Evolutionary conservation across 1,140 invertebrate genomes (phyloP).

Genomic region (Rhagoletis pomonella): DNA sequence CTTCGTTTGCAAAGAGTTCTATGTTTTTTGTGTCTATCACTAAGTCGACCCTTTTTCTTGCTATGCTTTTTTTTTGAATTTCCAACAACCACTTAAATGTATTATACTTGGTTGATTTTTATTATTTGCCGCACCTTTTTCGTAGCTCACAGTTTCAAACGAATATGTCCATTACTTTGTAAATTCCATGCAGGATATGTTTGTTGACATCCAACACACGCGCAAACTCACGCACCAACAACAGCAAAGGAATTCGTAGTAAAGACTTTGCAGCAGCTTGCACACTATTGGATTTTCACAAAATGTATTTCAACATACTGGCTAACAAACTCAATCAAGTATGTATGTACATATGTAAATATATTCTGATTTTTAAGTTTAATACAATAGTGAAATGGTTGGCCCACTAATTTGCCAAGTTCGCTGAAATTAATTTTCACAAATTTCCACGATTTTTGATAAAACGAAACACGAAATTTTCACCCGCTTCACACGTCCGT

Average conservation of each 20-base stretch:
- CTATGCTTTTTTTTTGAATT: no score
- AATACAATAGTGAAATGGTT: not conserved
- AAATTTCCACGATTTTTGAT: slow-evolving; percentile 3
- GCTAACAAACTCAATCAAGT: not conserved
- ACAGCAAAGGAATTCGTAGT: not conserved
- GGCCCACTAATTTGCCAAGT: not conserved
- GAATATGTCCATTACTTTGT: no score
- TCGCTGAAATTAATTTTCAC: not conserved
- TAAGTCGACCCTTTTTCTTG: no score
- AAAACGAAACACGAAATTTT: not conserved
- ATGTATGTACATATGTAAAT: no score
- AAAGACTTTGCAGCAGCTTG: not conserved
- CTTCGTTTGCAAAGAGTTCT: no score
- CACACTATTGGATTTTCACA: slow-evolving; percentile 20
- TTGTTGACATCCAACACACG: slow-evolving; percentile 20
- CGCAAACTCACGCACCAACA: not conserved
- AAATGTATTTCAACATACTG: not conserved
- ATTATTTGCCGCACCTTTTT: no score
- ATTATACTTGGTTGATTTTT: no score
- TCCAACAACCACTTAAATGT: no score
- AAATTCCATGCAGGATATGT: not conserved
- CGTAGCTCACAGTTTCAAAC: no score
- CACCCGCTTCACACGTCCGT: slow-evolving; percentile 49
- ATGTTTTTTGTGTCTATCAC: no score
- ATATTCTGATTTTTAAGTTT: no score